Conservation (phyloP, 2,113 vertebrate genomes). For the Genyomyrus donnyi region DNA sequence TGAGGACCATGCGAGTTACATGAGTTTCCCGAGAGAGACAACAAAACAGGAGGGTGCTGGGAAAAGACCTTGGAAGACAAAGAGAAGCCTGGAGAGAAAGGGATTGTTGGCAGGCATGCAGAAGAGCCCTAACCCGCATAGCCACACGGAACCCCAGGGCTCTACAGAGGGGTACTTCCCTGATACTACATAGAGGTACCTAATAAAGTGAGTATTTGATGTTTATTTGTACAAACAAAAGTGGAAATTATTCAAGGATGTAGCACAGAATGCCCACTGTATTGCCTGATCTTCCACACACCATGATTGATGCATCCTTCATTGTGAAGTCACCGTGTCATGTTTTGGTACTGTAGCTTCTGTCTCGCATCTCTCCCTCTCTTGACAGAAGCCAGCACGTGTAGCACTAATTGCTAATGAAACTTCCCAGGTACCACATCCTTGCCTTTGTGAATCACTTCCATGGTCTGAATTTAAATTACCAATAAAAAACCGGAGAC, state of each 20-base stretch:
- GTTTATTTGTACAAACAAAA: background rate
- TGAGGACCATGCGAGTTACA: background rate
- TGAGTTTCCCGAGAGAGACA: background rate
- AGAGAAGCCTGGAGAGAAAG: background rate
- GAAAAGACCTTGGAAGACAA: background rate
- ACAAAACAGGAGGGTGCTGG: background rate
- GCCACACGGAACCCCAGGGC: background rate
- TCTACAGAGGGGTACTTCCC: background rate
- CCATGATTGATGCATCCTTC: slow-evolving; percentile 4
- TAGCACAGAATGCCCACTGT: background rate
- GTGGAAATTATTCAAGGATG: background rate
- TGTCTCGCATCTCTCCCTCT: background rate
- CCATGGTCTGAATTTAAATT: slow-evolving; percentile 18
- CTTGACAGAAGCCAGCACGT: background rate
- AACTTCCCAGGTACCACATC: background rate
- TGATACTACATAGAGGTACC: background rate
- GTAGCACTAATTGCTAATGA: slow-evolving; percentile 22
- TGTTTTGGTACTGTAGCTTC: background rate
- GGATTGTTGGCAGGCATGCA: background rate
- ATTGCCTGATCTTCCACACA: background rate
- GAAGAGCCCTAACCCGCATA: background rate
- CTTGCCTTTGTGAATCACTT: background rate
- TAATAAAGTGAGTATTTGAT: background rate
- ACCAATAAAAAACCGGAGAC: background rate
- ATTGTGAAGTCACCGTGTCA: slow-evolving; percentile 1